Conservation (phyloP, 2,113 vertebrate genomes). For the Archocentrus centrarchus region DNA sequence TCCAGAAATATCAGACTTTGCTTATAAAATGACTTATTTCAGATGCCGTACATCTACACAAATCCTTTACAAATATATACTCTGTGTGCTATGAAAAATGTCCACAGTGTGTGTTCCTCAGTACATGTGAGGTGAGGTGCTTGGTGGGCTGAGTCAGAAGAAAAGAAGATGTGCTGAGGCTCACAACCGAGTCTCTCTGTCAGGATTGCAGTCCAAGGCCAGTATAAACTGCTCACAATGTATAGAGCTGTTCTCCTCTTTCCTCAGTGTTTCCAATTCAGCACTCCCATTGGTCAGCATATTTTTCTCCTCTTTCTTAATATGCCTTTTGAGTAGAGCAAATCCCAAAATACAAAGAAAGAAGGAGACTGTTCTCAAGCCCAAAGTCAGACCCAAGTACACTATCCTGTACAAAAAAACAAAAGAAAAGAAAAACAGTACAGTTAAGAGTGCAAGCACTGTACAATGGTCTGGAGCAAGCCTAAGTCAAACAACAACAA, state of each 20-base stretch:
- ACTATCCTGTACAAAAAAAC: constrained; percentile 79
- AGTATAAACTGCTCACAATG: constrained; percentile 76
- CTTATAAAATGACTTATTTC: constrained; percentile 48
- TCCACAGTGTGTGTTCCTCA: constrained; percentile 38
- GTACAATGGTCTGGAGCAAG: background rate
- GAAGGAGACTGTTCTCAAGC: constrained; percentile 87
- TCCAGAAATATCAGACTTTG: constrained; percentile 20
- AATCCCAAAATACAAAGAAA: constrained; percentile 86
- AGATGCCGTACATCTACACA: constrained; percentile 38
- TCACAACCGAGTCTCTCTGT: constrained; percentile 89
- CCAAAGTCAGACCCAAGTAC: constrained; percentile 88
- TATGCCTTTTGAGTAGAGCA: constrained; percentile 82
- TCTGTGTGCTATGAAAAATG: constrained; percentile 46
- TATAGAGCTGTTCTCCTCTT: constrained; percentile 77
- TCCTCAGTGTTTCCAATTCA: constrained; percentile 76
- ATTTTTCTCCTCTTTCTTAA: constrained; percentile 69
- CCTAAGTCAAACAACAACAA: background rate
- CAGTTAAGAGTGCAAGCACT: background rate
- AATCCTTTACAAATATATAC: constrained; percentile 64
- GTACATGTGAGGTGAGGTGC: background rate
- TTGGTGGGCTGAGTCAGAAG: background rate
- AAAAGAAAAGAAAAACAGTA: background rate
- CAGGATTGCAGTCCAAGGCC: constrained; percentile 77
- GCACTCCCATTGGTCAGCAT: constrained; percentile 67
- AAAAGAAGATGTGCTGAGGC: background rate